Conservation (phyloP, 2,113 vertebrate genomes). For the Anoplopoma fimbria region DNA sequence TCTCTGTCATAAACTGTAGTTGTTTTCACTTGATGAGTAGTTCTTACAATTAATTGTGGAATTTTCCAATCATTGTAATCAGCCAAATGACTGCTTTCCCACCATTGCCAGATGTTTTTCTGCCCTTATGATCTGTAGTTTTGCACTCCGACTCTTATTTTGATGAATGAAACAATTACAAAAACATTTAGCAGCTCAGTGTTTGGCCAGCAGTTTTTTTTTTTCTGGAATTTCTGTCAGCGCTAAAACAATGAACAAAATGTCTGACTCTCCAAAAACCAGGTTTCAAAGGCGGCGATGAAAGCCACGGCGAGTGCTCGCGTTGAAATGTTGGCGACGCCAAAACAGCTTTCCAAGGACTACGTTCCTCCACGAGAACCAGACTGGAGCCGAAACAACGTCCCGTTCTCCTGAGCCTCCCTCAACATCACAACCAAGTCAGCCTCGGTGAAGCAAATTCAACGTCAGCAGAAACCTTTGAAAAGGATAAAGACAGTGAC, state of each 20-base stretch:
- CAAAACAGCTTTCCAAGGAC: conserved; percentile 65
- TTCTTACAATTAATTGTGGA: conserved; percentile 2
- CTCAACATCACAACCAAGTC: neutral
- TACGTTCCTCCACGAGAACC: conserved; percentile 66
- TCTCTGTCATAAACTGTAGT: neutral
- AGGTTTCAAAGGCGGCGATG: conserved; percentile 73
- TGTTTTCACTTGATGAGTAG: neutral
- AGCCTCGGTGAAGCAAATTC: neutral
- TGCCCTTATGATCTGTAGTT: neutral
- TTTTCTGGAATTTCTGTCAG: neutral
- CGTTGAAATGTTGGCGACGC: conserved; percentile 60
- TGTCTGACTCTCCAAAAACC: conserved; percentile 7
- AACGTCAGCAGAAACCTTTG: neutral
- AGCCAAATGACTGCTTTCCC: neutral
- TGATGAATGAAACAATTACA: neutral
- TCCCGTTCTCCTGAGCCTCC: neutral
- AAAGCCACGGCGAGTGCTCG: conserved; percentile 55
- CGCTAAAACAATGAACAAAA: neutral
- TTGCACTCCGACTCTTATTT: neutral
- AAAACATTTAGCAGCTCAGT: neutral
- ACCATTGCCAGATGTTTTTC: neutral
- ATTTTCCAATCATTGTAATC: conserved; percentile 1
- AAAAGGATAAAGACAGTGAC: neutral
- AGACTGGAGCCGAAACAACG: conserved; percentile 28
- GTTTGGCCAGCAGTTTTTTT: neutral